Base-by-base conservation (phyloP, 1,140 invertebrate genomes). In the Eufriesea mexicana region DNA sequence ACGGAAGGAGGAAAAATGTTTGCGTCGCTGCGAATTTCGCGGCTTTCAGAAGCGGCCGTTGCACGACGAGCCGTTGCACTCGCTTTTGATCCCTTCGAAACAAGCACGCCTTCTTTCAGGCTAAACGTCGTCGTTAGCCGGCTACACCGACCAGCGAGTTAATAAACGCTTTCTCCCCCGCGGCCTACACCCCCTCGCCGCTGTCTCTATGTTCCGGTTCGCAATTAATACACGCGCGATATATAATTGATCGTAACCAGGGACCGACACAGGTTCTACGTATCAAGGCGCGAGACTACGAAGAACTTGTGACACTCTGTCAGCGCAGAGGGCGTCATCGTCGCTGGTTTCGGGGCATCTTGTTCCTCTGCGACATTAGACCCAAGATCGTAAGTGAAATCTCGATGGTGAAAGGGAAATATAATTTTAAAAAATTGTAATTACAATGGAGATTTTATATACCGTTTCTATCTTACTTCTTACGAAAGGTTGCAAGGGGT, bases 71-170 rank as follows among this genome's bases (percentile, higher is more conserved):
- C n/a, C 23, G 35, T 42, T 54, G 28, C 51, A 25, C 74, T 8
- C 20, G 51, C 55, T 71, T 79, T 79, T 79, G 67, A 79, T 59
- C 42, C 54, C 55, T n/a, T 61, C 20, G 5, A 59, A 79, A 79
- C 67, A 79, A 71, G 77, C 77, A 35, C 66, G 25, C 67, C 54
- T 79, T 55, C 55, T 79, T 79, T 71, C 77, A 71, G 54, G 45
- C 54, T 61, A 71, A 79, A 49, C 66, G 77, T 71, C 67, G 67
- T 79, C 55, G 57, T 74, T 57, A 57, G 55, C 51, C 70, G 55
- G 45, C 45, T 57, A 49, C 25, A 35, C 23, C 45, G 45, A 28
- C n/a, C 25, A 20, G 1, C 74, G 25, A 49, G 74, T 76, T 76
- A 76, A 76, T 76, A 76, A 76, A 76, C 47, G 25, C 5, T 20